Evolutionary conservation across 2,888 invertebrate genomes (phyloP).

Genomic region (Synergus itoensis): DNA sequence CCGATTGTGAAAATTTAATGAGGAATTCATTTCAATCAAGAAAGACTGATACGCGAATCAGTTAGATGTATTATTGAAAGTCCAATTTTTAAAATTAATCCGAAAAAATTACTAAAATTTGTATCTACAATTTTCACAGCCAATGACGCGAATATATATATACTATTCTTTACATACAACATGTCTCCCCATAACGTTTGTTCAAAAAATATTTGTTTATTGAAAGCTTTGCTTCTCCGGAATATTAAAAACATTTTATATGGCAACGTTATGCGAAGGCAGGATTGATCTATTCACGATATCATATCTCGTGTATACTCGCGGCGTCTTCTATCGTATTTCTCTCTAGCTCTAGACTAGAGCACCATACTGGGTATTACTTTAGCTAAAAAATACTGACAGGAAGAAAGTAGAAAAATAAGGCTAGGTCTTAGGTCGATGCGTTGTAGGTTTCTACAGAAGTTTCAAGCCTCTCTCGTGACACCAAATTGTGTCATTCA

Average conservation of each 20-base stretch:
- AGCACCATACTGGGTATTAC: slow-evolving; percentile 31
- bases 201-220: slow-evolving; percentile 27
- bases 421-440: slow-evolving; percentile 70
- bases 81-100: slow-evolving; percentile 42
- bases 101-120: slow-evolving; percentile 49
- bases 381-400: slow-evolving; percentile 69
- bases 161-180: slow-evolving; percentile 52
- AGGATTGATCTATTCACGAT: slow-evolving; percentile 8
- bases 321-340: slow-evolving; percentile 43
- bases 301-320: slow-evolving; percentile 32
- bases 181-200: slow-evolving; percentile 11
- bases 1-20: slow-evolving; percentile 59
- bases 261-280: slow-evolving; percentile 31
- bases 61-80: slow-evolving; percentile 37
- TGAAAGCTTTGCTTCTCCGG: not conserved
- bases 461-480: slow-evolving; percentile 48
- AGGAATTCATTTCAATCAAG: not conserved
- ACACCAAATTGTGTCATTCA: slow-evolving; percentile 34
- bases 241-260: not conserved
- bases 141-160: slow-evolving; percentile 60
- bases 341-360: slow-evolving; percentile 36
- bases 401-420: slow-evolving; percentile 76
- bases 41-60: not conserved
- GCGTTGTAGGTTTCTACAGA: slow-evolving; percentile 52
- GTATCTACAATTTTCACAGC: slow-evolving; percentile 57